phyloP scores from a whole-genome alignment of 2,113 vertebrate genomes.

The Semnopithecus entellus region DNA sequence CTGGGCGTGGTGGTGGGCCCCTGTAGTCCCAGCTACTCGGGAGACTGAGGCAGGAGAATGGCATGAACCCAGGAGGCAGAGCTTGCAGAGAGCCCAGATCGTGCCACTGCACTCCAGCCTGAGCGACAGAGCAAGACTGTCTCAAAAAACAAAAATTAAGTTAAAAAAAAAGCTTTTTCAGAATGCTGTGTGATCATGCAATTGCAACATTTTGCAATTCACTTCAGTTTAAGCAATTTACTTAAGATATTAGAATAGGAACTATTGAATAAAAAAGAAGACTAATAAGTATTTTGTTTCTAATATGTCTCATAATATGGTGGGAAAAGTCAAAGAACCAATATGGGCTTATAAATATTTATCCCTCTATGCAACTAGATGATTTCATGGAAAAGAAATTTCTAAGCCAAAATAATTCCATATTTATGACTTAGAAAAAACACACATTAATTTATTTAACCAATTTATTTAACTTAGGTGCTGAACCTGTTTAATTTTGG shows the following conservation, averaged over 20 bases:
- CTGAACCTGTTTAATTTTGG: slow-evolving; percentile 21
- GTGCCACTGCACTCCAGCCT: too few species aligned
- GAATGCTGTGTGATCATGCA: neutral
- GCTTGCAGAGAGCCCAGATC: too few species aligned
- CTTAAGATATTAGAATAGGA: neutral
- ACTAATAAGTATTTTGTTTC: neutral
- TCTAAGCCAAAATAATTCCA: slow-evolving; percentile 11
- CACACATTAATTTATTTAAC: slow-evolving; percentile 22
- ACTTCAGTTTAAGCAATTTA: slow-evolving; percentile 1
- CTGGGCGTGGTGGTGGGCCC: too few species aligned
- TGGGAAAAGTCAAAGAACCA: slow-evolving; percentile 14
- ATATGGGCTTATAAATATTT: slow-evolving; percentile 20
- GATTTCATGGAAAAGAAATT: slow-evolving; percentile 47
- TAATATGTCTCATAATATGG: neutral
- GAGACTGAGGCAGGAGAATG: too few species aligned
- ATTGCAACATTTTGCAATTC: slow-evolving; percentile 29
- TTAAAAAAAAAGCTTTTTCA: neutral
- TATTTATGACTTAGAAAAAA: slow-evolving; percentile 23
- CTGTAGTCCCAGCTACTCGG: too few species aligned
- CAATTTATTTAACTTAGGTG: slow-evolving; percentile 8
- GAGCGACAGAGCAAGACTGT: too few species aligned
- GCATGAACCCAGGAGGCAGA: too few species aligned
- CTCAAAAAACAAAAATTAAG: too few species aligned
- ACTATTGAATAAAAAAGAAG: neutral
- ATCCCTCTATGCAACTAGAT: neutral